These are phyloP conservation scores for Scolopax mira DNA, from an alignment of 2,113 vertebrate genomes.

Conservation along the genomic window DNA sequence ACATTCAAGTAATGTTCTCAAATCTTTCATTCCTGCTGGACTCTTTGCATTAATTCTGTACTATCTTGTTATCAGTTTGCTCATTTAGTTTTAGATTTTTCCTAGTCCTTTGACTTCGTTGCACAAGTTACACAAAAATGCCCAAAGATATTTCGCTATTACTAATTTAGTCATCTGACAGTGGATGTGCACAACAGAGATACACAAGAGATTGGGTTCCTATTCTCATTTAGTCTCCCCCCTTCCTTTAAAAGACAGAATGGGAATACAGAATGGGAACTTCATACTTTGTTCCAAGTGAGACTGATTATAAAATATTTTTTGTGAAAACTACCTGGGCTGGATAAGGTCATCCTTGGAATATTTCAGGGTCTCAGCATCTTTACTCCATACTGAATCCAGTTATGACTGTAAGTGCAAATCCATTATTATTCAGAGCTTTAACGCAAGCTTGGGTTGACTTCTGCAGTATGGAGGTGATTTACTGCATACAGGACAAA, in stretches of 20 bases:
- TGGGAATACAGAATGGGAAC: background rate
- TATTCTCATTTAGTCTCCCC: background rate
- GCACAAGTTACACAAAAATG: background rate
- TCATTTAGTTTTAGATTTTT: background rate
- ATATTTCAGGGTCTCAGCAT: background rate
- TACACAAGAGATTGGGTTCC: background rate
- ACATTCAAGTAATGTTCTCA: background rate
- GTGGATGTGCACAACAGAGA: background rate
- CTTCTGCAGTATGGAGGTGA: background rate
- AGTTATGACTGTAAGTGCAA: background rate
- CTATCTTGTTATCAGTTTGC: background rate
- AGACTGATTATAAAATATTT: background rate
- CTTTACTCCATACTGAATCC: background rate
- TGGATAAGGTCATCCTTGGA: background rate
- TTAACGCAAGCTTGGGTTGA: background rate
- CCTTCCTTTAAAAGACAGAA: background rate
- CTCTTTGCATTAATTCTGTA: background rate
- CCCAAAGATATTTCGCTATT: background rate
- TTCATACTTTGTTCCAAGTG: background rate
- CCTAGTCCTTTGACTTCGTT: background rate
- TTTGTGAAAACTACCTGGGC: background rate
- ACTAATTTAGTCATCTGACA: background rate
- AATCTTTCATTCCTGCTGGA: background rate
- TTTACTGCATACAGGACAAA: background rate
- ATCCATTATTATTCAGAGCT: background rate